Evolutionary conservation across 2,113 vertebrate species (phyloP), one percentile per base, ranked within the genome.

Genomic region (Cavia porcellus): DNA sequence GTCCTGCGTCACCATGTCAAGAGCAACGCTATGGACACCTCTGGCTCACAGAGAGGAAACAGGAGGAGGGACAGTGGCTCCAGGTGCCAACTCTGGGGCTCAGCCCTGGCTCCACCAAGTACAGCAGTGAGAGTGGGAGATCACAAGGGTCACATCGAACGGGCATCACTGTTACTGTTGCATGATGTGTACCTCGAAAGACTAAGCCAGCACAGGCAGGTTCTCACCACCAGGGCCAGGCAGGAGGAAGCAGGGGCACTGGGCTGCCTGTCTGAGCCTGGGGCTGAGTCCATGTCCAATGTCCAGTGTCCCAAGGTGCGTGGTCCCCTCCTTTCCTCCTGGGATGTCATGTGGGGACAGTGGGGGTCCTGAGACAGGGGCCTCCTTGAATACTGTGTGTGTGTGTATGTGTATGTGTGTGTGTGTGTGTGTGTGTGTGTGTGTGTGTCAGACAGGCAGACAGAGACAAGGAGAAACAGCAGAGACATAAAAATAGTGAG

Each of bases 61-160:
- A 1, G 30, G n/a, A 1, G 30, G n/a, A 22, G 50, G 32, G 42
- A 38, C 20, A 3, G 50, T 1, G 30, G 74, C 64, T 45, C 35
- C 22, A 4, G 7, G 0, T 19, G 14, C 0, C 20, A 28, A 61
- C 72, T 64, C 81, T 3, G 20, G 25, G 57, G 81, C 47, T 59
- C 45, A 1, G 45, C 2, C 8, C 35, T 5, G 47, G 66, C 59
- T 12, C 55, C 5, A 0, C 20, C 5, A 2, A 5, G 17, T 7
- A 25, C 50, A 6, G 20, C 30, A 52, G 25, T 1, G 14, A 42
- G 68, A 17, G 32, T 77, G 77, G 20, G 64, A 19, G 20, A 77
- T 50, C 11, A 19, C 2, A 32, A 38, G 19, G 55, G 32, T 2
- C 32, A 22, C 38, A 0, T 61, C 6, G 2, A 42, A 20, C 0